phyloP scores from a whole-genome alignment of 1,140 invertebrate genomes.

The Wiebesia pumilae region DNA sequence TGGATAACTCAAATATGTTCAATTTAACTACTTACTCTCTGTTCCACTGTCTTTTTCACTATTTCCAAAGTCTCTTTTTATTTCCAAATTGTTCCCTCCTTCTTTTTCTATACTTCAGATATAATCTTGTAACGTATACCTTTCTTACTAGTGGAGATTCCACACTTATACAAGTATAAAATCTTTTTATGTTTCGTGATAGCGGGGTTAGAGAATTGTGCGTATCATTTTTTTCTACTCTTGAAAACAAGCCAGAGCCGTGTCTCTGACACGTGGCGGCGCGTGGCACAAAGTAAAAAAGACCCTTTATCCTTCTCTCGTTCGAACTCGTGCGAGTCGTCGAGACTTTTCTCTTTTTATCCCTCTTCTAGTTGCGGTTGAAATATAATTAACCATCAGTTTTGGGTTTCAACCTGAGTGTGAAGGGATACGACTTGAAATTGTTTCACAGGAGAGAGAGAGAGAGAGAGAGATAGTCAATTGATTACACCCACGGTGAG shows the following conservation, averaged over 20 bases:
- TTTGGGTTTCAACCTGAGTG: slow-evolving; percentile 67
- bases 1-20: neutral
- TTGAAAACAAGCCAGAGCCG: slow-evolving; percentile 52
- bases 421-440: neutral
- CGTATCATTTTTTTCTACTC: slow-evolving; percentile 68
- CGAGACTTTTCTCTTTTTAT: neutral
- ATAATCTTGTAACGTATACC: too few relatives aligned
- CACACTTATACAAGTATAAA: slow-evolving; percentile 35
- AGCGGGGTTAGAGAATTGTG: slow-evolving; percentile 47
- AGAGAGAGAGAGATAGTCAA: neutral
- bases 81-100: too few relatives aligned
- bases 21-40: too few relatives aligned
- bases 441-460: neutral
- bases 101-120: neutral
- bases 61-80: slow-evolving; percentile 8
- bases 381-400: slow-evolving; percentile 75
- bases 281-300: slow-evolving; percentile 73
- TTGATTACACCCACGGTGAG: neutral
- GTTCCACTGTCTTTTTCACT: neutral
- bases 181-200: slow-evolving; percentile 50
- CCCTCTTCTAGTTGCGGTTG: slow-evolving; percentile 28
- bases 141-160: slow-evolving; percentile 43
- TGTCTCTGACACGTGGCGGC: slow-evolving; percentile 70
- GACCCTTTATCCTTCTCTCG: slow-evolving; percentile 55
- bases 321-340: neutral